Conservation (phyloP, 1,140 invertebrate genomes). For the Ips typographus region DNA sequence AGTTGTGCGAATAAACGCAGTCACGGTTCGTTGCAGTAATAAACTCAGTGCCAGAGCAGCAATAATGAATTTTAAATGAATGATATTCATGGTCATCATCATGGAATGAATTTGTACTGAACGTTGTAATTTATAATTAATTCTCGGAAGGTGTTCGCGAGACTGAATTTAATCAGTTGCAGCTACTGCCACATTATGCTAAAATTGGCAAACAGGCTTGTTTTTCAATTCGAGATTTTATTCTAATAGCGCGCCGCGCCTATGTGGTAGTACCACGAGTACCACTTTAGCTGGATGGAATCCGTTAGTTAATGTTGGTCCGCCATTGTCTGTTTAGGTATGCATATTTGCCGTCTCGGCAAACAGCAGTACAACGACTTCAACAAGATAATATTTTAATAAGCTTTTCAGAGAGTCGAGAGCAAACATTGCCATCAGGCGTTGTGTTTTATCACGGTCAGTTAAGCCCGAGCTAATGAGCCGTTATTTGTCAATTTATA, state of each 20-base stretch:
- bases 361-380: slow-evolving; percentile 13
- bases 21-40: slow-evolving; percentile 3
- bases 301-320: slow-evolving; percentile 1
- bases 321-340: slow-evolving; percentile 6
- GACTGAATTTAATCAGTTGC: background rate
- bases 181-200: background rate
- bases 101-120: slow-evolving; percentile 2
- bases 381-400: slow-evolving; percentile 16
- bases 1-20: slow-evolving; percentile 10
- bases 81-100: slow-evolving; percentile 4
- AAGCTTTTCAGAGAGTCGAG: slow-evolving; percentile 3
- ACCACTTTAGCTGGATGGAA: background rate
- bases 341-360: slow-evolving; percentile 11
- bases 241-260: background rate
- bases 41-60: slow-evolving; percentile 4
- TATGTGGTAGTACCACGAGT: background rate
- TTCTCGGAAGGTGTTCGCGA: slow-evolving; percentile 5
- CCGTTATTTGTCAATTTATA: slow-evolving; percentile 5
- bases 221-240: background rate
- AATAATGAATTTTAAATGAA: slow-evolving; percentile 8
- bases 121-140: slow-evolving; percentile 2
- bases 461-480: background rate
- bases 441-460: slow-evolving; percentile 10
- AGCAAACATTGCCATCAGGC: slow-evolving; percentile 6
- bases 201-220: background rate